phyloP scores from a whole-genome alignment of 2,113 vertebrate species.

The Penelope pileata region DNA sequence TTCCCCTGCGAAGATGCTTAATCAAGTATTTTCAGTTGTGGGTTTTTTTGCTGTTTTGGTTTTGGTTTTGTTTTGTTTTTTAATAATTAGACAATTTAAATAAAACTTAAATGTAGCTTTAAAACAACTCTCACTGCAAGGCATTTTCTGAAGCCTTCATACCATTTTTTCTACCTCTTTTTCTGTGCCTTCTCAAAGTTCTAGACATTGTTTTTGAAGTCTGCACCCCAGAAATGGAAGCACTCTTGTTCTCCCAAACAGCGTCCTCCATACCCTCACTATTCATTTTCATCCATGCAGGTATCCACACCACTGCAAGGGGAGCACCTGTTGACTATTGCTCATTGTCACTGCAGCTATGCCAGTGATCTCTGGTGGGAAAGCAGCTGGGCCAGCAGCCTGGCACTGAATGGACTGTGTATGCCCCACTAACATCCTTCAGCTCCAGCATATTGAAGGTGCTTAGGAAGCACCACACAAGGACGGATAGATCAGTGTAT shows the following conservation, averaged over 20 bases:
- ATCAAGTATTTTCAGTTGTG: too few species aligned
- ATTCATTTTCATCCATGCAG: background rate
- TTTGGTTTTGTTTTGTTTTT: too few species aligned
- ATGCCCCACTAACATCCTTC: background rate
- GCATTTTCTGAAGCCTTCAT: too few species aligned
- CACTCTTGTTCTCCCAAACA: background rate
- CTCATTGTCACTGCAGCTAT: background rate
- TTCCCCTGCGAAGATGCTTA: too few species aligned
- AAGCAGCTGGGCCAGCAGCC: background rate
- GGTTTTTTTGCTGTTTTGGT: too few species aligned
- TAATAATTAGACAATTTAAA: too few species aligned
- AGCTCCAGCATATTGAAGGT: background rate
- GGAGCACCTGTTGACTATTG: background rate
- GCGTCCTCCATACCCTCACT: background rate
- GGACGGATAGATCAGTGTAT: background rate
- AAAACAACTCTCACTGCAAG: too few species aligned
- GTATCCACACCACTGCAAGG: background rate
- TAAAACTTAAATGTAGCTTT: too few species aligned
- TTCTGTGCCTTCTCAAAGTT: background rate
- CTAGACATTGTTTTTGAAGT: background rate
- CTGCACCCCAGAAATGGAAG: background rate
- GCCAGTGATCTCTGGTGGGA: background rate
- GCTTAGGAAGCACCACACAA: background rate
- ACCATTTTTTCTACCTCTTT: background rate
- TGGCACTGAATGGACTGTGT: background rate